Evolutionary conservation across 2,888 invertebrate genomes (phyloP).

Genomic region (Perizoma flavofasciatum): DNA sequence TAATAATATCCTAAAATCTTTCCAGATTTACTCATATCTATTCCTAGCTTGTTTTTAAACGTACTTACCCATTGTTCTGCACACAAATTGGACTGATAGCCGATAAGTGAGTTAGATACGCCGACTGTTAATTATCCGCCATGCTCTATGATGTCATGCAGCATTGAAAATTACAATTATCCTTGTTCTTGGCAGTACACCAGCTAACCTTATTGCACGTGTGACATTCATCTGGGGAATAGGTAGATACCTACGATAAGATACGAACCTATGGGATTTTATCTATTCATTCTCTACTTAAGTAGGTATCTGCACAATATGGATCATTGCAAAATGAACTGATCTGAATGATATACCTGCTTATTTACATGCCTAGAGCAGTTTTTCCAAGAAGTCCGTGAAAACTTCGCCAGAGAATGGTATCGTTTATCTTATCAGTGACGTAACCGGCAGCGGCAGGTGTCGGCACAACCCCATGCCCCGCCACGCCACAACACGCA

Average conservation of each 20-base stretch:
- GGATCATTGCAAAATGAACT: too few relatives aligned
- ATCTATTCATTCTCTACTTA: too few relatives aligned
- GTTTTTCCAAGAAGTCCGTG: too few relatives aligned
- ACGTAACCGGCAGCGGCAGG: slow-evolving; percentile 37
- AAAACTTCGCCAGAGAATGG: slow-evolving; percentile 31
- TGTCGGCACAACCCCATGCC: slow-evolving; percentile 34
- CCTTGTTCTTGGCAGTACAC: neutral
- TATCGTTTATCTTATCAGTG: slow-evolving; percentile 35
- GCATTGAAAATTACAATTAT: slow-evolving; percentile 21
- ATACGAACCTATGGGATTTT: too few relatives aligned
- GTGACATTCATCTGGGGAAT: too few relatives aligned
- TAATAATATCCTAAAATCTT: too few relatives aligned
- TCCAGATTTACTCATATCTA: neutral
- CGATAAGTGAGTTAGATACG: slow-evolving; percentile 31
- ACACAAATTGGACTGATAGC: slow-evolving; percentile 17
- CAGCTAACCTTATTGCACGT: too few relatives aligned
- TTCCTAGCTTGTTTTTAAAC: neutral
- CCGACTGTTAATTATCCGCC: slow-evolving; percentile 23
- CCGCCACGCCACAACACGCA: slow-evolving; percentile 6
- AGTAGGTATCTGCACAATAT: too few relatives aligned
- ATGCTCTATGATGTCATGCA: slow-evolving; percentile 30
- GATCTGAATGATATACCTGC: too few relatives aligned
- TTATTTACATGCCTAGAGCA: too few relatives aligned
- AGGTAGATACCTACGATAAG: too few relatives aligned
- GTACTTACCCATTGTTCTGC: neutral